Conservation (phyloP, 2,797 vertebrate genomes). For the Telmatherina bonti region DNA sequence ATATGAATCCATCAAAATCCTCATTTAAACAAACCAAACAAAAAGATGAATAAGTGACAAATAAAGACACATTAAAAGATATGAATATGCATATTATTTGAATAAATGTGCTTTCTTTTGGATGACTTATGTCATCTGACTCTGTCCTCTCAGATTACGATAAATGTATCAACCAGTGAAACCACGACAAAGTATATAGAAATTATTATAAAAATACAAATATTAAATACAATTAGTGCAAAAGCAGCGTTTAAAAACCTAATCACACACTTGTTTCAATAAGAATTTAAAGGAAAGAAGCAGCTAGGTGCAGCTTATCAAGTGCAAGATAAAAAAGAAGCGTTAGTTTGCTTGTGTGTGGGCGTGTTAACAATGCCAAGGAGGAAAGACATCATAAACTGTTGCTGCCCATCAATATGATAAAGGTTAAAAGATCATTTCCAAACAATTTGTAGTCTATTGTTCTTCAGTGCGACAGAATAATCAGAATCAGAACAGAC, state of each 20-base stretch:
- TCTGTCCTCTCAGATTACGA: not conserved
- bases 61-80: slow-evolving; percentile 16
- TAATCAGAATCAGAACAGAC: not conserved
- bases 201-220: too few species aligned
- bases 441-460: not conserved
- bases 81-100: slow-evolving; percentile 28
- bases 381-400: not conserved
- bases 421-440: not conserved
- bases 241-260: not conserved
- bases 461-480: not conserved
- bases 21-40: slow-evolving; percentile 20
- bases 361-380: not conserved
- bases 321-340: not conserved
- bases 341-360: not conserved
- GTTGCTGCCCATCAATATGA: not conserved
- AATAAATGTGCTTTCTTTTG: slow-evolving; percentile 21
- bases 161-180: slow-evolving; percentile 8
- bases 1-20: slow-evolving; percentile 6
- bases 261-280: not conserved
- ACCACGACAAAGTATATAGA: not conserved
- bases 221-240: not conserved
- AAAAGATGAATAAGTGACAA: slow-evolving; percentile 18
- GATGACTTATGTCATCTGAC: not conserved
- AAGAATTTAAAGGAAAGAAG: not conserved
- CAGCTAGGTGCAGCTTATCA: not conserved